phyloP scores from a whole-genome alignment of 2,888 invertebrate genomes.

The Mimachlamys varia region DNA sequence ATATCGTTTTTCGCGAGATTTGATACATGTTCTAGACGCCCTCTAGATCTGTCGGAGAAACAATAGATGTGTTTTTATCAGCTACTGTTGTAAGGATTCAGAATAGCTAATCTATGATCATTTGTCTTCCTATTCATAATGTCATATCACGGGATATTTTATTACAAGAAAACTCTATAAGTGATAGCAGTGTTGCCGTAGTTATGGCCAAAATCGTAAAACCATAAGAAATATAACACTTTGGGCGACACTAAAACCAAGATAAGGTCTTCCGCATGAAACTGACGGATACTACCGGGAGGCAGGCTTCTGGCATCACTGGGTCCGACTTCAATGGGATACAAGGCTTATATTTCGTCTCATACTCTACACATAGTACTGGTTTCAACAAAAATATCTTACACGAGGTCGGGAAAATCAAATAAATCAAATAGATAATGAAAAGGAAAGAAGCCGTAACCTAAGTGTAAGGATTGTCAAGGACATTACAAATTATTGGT shows the following conservation, averaged over 20 bases:
- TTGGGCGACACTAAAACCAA: background rate
- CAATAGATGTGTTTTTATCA: background rate
- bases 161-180: background rate
- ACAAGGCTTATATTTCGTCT: background rate
- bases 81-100: background rate
- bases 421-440: background rate
- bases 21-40: slow-evolving; percentile 20
- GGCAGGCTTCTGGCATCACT: background rate
- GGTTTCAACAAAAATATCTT: background rate
- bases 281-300: background rate
- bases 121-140: background rate
- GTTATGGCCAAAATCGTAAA: background rate
- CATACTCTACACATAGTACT: background rate
- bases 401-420: background rate
- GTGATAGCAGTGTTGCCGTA: background rate
- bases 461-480: background rate
- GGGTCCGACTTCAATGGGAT: background rate
- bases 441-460: background rate
- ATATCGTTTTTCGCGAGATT: background rate
- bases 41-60: background rate
- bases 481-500: background rate
- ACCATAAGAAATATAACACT: background rate
- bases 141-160: background rate
- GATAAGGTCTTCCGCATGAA: background rate
- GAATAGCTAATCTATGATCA: background rate